A percentile compares a stretch with the other conserved stretches of the same genome.
Conservation (phyloP, 1,140 invertebrate species). For the Drosophila hydei region DNA sequence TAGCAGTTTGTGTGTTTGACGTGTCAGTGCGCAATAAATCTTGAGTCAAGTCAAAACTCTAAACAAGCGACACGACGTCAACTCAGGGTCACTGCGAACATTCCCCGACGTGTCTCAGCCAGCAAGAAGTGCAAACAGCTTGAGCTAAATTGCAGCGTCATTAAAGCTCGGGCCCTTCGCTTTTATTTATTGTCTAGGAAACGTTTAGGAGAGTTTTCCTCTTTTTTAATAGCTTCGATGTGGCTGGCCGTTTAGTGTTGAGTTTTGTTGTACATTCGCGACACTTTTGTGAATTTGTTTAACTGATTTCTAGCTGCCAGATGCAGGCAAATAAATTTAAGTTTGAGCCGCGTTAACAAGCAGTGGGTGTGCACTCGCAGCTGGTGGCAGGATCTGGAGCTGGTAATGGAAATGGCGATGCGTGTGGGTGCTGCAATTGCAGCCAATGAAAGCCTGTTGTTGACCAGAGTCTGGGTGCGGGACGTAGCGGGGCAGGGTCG, state of each 20-base stretch:
- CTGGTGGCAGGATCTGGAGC: neutral
- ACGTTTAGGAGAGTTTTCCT: conserved; percentile 33
- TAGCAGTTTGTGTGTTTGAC: conserved; percentile 57
- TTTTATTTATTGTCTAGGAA: conserved; percentile 43
- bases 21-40: conserved; percentile 73
- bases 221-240: conserved; percentile 40
- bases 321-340: conserved; percentile 71
- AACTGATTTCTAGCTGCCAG: conserved; percentile 60
- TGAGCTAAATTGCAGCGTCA: conserved; percentile 65
- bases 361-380: conserved; percentile 10
- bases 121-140: conserved; percentile 33
- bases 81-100: conserved; percentile 25
- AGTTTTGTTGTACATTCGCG: conserved; percentile 31
- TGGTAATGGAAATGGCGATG: neutral
- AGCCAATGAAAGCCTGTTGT: conserved; percentile 64
- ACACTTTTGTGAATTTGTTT: conserved; percentile 13
- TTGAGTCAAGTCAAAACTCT: conserved; percentile 44
- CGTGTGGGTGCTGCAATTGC: conserved; percentile 20
- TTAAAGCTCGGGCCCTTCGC: conserved; percentile 59
- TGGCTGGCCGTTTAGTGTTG: conserved; percentile 45
- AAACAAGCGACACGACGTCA: conserved; percentile 23
- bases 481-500: neutral
- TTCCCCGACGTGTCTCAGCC: no score
- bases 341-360: conserved; percentile 26
- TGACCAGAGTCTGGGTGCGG: neutral